Conservation (phyloP, 2,888 invertebrate genomes). For the Apamea anceps region DNA sequence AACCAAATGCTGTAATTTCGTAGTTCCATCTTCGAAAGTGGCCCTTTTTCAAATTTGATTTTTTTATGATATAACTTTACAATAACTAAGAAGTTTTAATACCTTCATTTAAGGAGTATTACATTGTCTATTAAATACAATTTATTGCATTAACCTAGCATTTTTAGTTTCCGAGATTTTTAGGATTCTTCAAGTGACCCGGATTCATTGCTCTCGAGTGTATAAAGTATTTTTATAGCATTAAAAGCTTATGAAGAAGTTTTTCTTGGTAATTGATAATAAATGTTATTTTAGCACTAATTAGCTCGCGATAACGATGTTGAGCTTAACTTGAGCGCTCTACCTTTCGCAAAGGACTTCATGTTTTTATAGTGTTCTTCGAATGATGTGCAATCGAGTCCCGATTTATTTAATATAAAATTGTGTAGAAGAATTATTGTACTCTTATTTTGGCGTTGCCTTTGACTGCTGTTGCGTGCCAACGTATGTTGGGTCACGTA, state of each 20-base stretch:
- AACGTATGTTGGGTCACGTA: neutral
- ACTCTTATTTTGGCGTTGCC: neutral
- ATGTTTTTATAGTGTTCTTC: constrained; percentile 41
- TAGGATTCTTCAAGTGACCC: too few relatives aligned
- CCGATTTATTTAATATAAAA: constrained; percentile 15
- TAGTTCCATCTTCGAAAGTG: too few relatives aligned
- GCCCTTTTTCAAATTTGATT: too few relatives aligned
- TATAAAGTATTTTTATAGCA: constrained; percentile 19
- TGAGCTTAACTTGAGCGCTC: constrained; percentile 26
- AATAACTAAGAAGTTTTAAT: too few relatives aligned
- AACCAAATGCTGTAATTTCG: too few relatives aligned
- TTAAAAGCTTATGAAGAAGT: constrained; percentile 24
- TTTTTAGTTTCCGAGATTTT: too few relatives aligned
- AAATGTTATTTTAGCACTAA: constrained; percentile 54
- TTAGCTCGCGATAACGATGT: constrained; percentile 52
- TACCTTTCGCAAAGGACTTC: constrained; percentile 35
- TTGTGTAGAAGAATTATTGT: neutral
- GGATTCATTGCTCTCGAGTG: too few relatives aligned
- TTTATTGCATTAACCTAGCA: too few relatives aligned
- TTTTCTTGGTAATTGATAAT: constrained; percentile 51
- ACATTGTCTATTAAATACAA: too few relatives aligned
- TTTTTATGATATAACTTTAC: too few relatives aligned
- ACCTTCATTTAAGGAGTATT: too few relatives aligned
- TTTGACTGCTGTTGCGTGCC: neutral
- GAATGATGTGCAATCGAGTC: constrained; percentile 1